phyloP scores from a whole-genome alignment of 2,888 invertebrate species.

The Drosophila merina region DNA sequence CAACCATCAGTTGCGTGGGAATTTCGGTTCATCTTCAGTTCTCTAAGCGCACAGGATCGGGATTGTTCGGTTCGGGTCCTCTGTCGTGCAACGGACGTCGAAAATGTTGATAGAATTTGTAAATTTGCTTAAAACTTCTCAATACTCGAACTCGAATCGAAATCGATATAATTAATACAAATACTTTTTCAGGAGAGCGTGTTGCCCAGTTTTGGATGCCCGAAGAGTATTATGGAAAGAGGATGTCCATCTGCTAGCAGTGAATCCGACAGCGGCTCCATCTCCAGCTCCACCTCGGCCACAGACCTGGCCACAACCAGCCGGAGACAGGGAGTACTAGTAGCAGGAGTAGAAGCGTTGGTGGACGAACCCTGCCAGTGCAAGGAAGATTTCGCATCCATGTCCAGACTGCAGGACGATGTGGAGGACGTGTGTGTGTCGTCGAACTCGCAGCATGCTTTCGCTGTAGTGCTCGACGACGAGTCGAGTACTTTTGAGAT shows the following conservation, averaged over 20 bases:
- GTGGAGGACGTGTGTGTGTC: slow-evolving; percentile 72
- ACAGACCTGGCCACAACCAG: slow-evolving; percentile 31
- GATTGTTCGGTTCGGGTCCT: background rate
- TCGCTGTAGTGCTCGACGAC: slow-evolving; percentile 78
- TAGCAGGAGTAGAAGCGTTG: slow-evolving; percentile 25
- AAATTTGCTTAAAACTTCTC: background rate
- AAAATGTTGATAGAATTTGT: background rate
- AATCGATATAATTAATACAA: background rate
- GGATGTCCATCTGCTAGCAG: slow-evolving; percentile 78
- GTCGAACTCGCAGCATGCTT: slow-evolving; percentile 77
- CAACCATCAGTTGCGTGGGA: slow-evolving; percentile 55
- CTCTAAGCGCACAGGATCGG: slow-evolving; percentile 11
- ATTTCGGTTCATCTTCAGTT: slow-evolving; percentile 38
- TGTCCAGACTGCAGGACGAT: slow-evolving; percentile 77
- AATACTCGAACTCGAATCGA: too few species aligned
- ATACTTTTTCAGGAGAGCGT: slow-evolving; percentile 44
- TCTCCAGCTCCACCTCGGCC: slow-evolving; percentile 24
- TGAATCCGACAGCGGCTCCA: slow-evolving; percentile 60
- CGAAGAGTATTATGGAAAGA: slow-evolving; percentile 82
- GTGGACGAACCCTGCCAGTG: background rate
- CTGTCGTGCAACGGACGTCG: too few species aligned
- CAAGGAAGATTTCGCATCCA: slow-evolving; percentile 57
- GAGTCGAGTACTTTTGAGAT: slow-evolving; percentile 80
- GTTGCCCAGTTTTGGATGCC: slow-evolving; percentile 45
- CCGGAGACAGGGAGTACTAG: slow-evolving; percentile 28